A percentile compares a stretch with the other conserved stretches of the same genome.
phyloP scores from a whole-genome alignment of 35 echinoderm and acorn worm species.

The Lytechinus variegatus region DNA sequence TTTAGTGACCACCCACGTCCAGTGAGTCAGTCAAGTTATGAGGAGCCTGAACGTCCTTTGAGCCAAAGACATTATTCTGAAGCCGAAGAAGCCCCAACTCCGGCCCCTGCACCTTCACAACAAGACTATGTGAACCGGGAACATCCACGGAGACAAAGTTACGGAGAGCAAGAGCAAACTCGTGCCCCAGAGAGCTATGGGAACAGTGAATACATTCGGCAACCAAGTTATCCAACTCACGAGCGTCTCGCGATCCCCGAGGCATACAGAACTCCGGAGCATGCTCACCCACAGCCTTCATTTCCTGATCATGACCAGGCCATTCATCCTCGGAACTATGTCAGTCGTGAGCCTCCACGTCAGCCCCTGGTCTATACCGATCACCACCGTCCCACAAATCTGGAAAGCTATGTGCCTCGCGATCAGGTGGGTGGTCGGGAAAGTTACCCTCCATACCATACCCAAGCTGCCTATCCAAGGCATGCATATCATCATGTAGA shows the following conservation, averaged over 20 bases:
- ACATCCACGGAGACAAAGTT: not conserved
- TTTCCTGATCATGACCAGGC: slow-evolving; percentile 6
- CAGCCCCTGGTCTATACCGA: not conserved
- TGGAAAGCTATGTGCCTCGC: slow-evolving; percentile 17
- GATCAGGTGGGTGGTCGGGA: not conserved
- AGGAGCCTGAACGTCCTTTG: not conserved
- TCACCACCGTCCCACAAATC: not conserved
- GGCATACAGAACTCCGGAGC: not conserved
- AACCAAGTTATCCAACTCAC: not conserved
- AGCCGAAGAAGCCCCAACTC: not conserved
- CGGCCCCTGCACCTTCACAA: not conserved
- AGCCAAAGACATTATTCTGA: slow-evolving; percentile 18
- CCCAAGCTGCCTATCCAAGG: not conserved
- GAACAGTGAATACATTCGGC: not conserved
- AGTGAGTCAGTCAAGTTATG: not conserved
- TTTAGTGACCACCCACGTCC: not conserved
- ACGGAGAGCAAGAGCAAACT: not conserved
- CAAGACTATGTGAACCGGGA: slow-evolving; percentile 21
- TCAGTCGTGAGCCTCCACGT: not conserved
- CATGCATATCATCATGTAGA: not conserved
- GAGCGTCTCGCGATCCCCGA: not conserved
- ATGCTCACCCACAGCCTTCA: not conserved
- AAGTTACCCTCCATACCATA: not conserved
- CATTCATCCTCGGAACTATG: not conserved
- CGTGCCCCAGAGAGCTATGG: not conserved